Evolutionary conservation across 2,888 invertebrate species (phyloP).

Genomic region (Perizoma affinitatum): DNA sequence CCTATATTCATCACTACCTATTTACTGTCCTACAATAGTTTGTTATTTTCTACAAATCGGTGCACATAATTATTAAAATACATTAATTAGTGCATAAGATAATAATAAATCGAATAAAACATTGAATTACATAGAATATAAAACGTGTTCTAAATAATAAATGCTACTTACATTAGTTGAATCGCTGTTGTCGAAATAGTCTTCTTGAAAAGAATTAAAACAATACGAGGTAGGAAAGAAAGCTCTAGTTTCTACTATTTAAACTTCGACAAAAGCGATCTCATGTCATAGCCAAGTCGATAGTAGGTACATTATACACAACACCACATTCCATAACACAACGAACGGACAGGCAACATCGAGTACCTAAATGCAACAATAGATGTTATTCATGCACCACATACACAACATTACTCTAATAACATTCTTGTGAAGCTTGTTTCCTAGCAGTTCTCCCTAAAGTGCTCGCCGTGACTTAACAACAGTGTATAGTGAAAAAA

Average conservation of each 20-base stretch:
- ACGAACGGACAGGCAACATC: conserved; percentile 53
- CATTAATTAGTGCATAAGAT: conserved; percentile 10
- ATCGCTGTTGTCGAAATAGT: conserved; percentile 65
- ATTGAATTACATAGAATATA: conserved; percentile 13
- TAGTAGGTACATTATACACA: conserved; percentile 62
- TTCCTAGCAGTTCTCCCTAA: conserved; percentile 37
- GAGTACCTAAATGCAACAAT: conserved; percentile 56
- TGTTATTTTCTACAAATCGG: conserved; percentile 3
- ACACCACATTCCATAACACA: conserved; percentile 74
- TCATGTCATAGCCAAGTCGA: conserved; percentile 51
- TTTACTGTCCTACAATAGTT: no score
- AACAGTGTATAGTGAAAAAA: conserved; percentile 21
- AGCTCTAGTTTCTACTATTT: conserved; percentile 38
- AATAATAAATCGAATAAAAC: not conserved
- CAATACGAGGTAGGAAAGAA: conserved; percentile 20
- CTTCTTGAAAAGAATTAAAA: conserved; percentile 17
- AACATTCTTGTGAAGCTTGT: conserved; percentile 46
- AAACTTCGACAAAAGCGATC: conserved; percentile 72
- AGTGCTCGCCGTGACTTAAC: conserved; percentile 17
- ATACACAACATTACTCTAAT: conserved; percentile 48
- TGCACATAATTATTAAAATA: not conserved
- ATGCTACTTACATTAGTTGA: conserved; percentile 50
- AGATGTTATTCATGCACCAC: conserved; percentile 85
- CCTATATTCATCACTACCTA: no score
- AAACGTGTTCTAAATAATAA: conserved; percentile 27